A percentile compares a stretch with the other conserved stretches of the same genome.
Conservation (phyloP, 2,113 vertebrate genomes). For the Tringa solitaria region DNA sequence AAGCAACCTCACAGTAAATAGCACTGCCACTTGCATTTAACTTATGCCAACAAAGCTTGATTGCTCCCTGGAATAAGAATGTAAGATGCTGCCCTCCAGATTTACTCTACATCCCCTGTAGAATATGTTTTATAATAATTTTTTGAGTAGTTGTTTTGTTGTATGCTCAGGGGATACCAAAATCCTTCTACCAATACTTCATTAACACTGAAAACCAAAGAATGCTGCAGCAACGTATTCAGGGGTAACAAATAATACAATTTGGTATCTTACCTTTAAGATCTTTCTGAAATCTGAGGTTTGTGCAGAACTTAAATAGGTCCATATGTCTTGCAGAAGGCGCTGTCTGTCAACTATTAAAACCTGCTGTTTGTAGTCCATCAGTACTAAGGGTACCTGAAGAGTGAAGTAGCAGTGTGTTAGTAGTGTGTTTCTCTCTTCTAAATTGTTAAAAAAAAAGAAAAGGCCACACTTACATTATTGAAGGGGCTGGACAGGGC, state of each 20-base stretch:
- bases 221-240: not conserved
- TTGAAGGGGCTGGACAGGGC: rapidly evolving
- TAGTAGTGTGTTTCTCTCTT: not conserved
- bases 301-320: not conserved
- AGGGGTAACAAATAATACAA: not conserved
- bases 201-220: not conserved
- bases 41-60: not conserved
- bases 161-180: not conserved
- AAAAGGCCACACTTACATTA: not conserved
- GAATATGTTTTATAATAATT: not conserved
- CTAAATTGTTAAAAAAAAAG: not conserved
- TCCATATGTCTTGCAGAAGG: slow-evolving; percentile 44
- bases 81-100: not conserved
- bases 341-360: not conserved
- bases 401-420: not conserved
- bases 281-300: not conserved
- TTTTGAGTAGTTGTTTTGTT: not conserved
- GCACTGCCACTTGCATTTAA: not conserved
- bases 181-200: not conserved
- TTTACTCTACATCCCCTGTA: not conserved
- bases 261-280: not conserved
- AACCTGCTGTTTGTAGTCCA: rapidly evolving
- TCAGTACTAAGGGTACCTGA: rapidly evolving
- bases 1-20: not conserved
- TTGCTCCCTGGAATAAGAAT: not conserved